phyloP scores from a whole-genome alignment of 2,888 invertebrate genomes.

The Nemotelus nigrinus region DNA sequence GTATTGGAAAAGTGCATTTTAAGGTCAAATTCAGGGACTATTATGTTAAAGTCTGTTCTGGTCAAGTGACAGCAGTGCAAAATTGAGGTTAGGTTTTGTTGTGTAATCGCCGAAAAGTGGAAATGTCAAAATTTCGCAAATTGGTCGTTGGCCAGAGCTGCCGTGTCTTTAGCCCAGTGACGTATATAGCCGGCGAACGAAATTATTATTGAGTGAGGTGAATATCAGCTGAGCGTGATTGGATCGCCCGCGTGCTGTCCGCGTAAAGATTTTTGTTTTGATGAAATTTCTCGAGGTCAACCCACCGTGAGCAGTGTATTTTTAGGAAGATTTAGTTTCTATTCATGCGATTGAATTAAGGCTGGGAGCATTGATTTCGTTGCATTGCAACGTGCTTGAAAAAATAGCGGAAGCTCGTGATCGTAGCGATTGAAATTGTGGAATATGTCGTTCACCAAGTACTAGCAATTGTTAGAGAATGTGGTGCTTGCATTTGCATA shows the following conservation, averaged over 20 bases:
- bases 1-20: conserved; percentile 34
- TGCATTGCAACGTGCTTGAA: too few relatives aligned
- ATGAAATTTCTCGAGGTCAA: conserved; percentile 13
- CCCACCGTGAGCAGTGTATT: background rate
- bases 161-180: background rate
- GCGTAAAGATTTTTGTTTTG: conserved; percentile 1
- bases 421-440: too few relatives aligned
- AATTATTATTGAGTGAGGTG: background rate
- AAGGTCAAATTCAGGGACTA: conserved; percentile 8
- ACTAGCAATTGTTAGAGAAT: too few relatives aligned
- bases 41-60: background rate
- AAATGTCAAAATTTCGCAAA: conserved; percentile 41
- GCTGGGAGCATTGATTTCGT: too few relatives aligned
- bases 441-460: too few relatives aligned
- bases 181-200: conserved; percentile 10
- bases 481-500: too few relatives aligned
- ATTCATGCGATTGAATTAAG: too few relatives aligned
- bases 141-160: conserved; percentile 25
- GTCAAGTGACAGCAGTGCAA: conserved; percentile 36
- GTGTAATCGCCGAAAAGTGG: conserved; percentile 42
- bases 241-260: background rate
- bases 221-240: conserved; percentile 17
- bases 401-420: too few relatives aligned
- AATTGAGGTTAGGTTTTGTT: conserved; percentile 47
- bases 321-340: conserved; percentile 19